Evolutionary conservation across 2,797 vertebrate genomes (phyloP).

Genomic region (Choloepus didactylus): DNA sequence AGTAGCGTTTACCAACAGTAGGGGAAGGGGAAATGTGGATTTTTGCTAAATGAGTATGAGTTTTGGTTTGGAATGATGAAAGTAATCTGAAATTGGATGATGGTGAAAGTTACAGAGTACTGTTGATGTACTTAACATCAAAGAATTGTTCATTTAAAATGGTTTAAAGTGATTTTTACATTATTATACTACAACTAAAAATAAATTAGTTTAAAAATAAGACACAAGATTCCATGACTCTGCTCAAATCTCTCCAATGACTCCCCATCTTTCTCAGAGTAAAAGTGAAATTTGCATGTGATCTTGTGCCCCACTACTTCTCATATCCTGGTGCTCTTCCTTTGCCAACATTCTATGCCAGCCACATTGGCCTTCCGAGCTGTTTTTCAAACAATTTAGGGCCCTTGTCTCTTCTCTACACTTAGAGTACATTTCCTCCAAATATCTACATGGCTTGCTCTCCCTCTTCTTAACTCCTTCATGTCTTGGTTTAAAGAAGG

Average conservation of each 20-base stretch:
- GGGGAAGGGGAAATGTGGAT: too few relatives aligned
- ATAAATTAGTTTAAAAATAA: background rate
- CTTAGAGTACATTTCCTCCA: background rate
- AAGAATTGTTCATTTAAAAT: too few relatives aligned
- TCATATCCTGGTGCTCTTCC: background rate
- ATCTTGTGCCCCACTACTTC: too few relatives aligned
- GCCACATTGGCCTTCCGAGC: fast-evolving
- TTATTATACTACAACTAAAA: too few relatives aligned
- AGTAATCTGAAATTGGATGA: too few relatives aligned
- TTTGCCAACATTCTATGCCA: background rate
- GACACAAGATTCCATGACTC: background rate
- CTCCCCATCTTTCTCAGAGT: background rate
- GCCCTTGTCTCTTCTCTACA: background rate
- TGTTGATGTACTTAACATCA: too few relatives aligned
- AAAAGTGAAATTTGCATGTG: background rate
- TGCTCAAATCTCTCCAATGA: background rate
- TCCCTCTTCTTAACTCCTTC: background rate
- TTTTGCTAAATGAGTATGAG: too few relatives aligned
- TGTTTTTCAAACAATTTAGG: background rate
- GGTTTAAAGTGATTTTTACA: too few relatives aligned
- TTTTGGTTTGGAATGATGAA: too few relatives aligned
- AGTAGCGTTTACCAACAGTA: too few relatives aligned
- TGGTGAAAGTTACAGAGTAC: too few relatives aligned
- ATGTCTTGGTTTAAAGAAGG: background rate
- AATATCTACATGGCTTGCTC: background rate